Conservation (phyloP, 2,888 invertebrate species). For the Uloborus plumipes region DNA sequence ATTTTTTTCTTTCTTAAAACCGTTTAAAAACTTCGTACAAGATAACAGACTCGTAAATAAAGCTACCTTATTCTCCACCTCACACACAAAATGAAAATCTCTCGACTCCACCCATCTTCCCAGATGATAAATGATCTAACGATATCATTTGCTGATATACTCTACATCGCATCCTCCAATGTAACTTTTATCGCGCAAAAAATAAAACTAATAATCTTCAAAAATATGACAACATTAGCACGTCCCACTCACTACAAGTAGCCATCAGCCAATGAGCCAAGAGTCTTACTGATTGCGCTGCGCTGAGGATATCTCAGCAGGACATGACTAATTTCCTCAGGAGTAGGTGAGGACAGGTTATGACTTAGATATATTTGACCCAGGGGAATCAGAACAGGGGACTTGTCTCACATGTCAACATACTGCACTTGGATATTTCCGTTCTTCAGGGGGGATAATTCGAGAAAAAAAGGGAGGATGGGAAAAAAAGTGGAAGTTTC, state of each 20-base stretch:
- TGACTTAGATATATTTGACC: slow-evolving; percentile 35
- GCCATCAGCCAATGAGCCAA: slow-evolving; percentile 4
- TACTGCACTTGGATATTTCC: slow-evolving; percentile 13
- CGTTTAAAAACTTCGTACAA: too few relatives aligned
- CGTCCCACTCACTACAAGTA: slow-evolving; percentile 17
- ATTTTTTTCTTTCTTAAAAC: too few relatives aligned
- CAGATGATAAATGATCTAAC: too few relatives aligned
- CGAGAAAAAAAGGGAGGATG: background rate
- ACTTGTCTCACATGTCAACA: slow-evolving; percentile 25
- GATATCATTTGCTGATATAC: too few relatives aligned
- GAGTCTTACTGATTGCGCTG: slow-evolving; percentile 1
- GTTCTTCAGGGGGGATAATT: background rate
- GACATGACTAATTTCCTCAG: slow-evolving; percentile 28
- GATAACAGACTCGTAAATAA: too few relatives aligned
- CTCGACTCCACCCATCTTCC: too few relatives aligned
- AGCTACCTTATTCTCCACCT: too few relatives aligned
- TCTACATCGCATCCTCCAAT: too few relatives aligned
- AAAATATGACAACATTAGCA: slow-evolving; percentile 47
- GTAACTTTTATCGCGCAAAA: too few relatives aligned
- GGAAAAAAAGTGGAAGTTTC: slow-evolving; percentile 1
- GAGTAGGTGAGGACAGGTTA: slow-evolving; percentile 33
- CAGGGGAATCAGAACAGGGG: slow-evolving; percentile 15
- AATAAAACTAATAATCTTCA: slow-evolving; percentile 11
- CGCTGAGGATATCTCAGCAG: slow-evolving; percentile 12
- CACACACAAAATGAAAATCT: too few relatives aligned